phyloP scores from a whole-genome alignment of 2,888 invertebrate species.

The Megaustenia siamemsis region DNA sequence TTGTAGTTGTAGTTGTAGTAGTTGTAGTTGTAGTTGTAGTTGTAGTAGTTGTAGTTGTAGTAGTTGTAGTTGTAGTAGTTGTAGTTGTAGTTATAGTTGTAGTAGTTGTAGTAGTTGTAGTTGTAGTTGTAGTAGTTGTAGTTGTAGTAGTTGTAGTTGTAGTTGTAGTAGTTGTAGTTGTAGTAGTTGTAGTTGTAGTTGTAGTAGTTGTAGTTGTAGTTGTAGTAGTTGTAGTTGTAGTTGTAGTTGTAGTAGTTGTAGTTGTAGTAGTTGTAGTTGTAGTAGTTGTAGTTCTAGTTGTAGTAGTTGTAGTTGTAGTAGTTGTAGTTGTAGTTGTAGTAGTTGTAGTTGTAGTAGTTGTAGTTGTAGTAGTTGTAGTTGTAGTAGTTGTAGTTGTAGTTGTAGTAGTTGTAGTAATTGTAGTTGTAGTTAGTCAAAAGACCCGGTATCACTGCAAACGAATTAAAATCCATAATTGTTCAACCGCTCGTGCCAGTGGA shows the following conservation, averaged over 20 bases:
- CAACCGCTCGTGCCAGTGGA: too few species aligned
- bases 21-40: conserved; percentile 15
- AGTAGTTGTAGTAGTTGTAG: background rate
- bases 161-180: background rate
- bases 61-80: background rate
- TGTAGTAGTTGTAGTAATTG: background rate
- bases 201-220: too few species aligned
- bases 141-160: conserved; percentile 1
- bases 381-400: conserved; percentile 8
- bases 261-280: too few species aligned
- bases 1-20: background rate
- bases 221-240: background rate
- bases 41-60: background rate
- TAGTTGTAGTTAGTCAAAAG: too few species aligned
- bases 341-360: background rate
- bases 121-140: background rate
- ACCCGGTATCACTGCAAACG: too few species aligned
- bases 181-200: background rate
- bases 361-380: conserved; percentile 4
- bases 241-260: background rate
- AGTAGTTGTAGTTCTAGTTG: too few species aligned
- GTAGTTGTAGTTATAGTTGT: conserved; percentile 1
- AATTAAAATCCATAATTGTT: too few species aligned
- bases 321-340: background rate
- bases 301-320: too few species aligned